These are phyloP conservation scores for Stegodyphus dumicola DNA, from an alignment of 1,140 invertebrate genomes.

Conservation along the genomic window DNA sequence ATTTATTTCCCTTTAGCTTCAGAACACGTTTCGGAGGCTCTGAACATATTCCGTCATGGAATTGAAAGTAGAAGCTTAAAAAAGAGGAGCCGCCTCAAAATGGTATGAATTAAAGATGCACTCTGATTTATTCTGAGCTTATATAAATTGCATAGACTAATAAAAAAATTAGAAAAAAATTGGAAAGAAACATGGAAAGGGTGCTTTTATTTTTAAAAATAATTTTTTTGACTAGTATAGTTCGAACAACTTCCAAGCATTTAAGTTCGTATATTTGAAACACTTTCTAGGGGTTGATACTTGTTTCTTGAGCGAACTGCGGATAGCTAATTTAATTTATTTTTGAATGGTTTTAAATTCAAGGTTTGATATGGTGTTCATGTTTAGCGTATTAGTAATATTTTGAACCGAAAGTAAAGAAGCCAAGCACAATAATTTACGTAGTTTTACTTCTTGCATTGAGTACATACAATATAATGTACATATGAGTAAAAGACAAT, in stretches of 20 bases:
- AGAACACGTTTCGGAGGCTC: constrained; percentile 30
- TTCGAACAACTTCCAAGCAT: not conserved
- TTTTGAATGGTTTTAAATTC: too few species aligned
- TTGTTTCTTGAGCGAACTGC: too few species aligned
- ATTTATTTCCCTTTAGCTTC: constrained; percentile 51
- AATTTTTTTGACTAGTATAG: not conserved
- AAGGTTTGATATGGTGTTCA: too few species aligned
- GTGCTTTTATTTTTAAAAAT: not conserved
- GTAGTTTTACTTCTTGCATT: too few species aligned
- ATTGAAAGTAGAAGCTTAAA: not conserved
- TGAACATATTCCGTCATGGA: constrained; percentile 5
- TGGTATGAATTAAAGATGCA: constrained; percentile 55
- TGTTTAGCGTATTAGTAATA: too few species aligned
- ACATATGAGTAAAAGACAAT: too few species aligned
- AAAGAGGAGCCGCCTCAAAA: constrained; percentile 35
- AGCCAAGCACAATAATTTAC: too few species aligned
- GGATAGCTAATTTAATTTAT: too few species aligned
- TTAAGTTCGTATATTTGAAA: too few species aligned
- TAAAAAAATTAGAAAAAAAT: constrained; percentile 29
- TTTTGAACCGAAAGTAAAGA: too few species aligned
- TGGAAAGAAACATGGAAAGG: not conserved
- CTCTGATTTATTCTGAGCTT: constrained; percentile 49
- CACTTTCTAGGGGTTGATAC: too few species aligned
- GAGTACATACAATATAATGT: too few species aligned
- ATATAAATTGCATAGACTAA: constrained; percentile 58